Evolutionary conservation across 2,797 vertebrate genomes (phyloP).

Genomic region (Molossus molossus): DNA sequence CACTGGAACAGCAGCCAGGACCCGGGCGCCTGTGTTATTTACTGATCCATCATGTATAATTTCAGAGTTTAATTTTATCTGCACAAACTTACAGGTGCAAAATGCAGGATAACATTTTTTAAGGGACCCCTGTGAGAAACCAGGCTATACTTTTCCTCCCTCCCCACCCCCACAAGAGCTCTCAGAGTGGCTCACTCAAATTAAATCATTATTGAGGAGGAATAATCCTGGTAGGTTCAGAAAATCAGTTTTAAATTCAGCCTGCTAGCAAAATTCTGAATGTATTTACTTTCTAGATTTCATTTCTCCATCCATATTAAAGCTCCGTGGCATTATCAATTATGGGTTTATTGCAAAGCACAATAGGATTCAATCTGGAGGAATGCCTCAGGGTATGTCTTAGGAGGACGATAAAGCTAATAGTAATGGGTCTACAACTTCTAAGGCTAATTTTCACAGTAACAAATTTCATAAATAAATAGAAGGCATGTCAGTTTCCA

Average conservation of each 20-base stretch:
- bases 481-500: slow-evolving; percentile 90
- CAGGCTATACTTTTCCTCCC: slow-evolving; percentile 68
- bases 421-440: slow-evolving; percentile 91
- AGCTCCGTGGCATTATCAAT: slow-evolving; percentile 92
- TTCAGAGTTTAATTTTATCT: slow-evolving; percentile 85
- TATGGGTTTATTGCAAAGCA: slow-evolving; percentile 91
- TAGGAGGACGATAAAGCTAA: slow-evolving; percentile 91
- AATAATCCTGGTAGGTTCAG: slow-evolving; percentile 90
- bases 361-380: slow-evolving; percentile 90
- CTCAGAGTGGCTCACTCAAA: slow-evolving; percentile 87
- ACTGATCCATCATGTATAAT: slow-evolving; percentile 79
- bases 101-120: slow-evolving; percentile 86
- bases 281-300: slow-evolving; percentile 91
- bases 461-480: slow-evolving; percentile 92
- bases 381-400: slow-evolving; percentile 89
- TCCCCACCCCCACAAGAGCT: slow-evolving; percentile 74
- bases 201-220: slow-evolving; percentile 89
- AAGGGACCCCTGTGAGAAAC: slow-evolving; percentile 81
- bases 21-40: slow-evolving; percentile 73
- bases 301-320: slow-evolving; percentile 90
- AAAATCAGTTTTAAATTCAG: slow-evolving; percentile 91
- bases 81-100: slow-evolving; percentile 85
- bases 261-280: slow-evolving; percentile 91
- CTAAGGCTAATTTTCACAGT: slow-evolving; percentile 91
- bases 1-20: slow-evolving; percentile 63